Base-by-base conservation (phyloP, 2,888 invertebrate species). In the Apotomis betuletana region DNA sequence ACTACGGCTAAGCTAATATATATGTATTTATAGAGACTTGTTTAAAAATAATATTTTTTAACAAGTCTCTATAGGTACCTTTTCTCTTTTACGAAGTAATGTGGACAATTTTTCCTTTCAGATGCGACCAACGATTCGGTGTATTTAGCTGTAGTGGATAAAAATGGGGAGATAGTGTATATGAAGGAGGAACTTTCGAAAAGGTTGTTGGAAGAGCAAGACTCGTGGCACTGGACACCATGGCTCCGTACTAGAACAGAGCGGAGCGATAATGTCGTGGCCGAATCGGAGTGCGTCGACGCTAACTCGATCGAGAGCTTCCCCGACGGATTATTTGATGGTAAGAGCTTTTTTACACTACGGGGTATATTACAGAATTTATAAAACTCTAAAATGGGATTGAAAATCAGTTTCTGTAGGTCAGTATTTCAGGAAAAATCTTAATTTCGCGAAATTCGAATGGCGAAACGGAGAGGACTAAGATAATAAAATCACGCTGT, bases 281-380 rank as follows among this genome's bases (percentile, higher is more conserved):
- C 77, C 0, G 86, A 89, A 69, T 73, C 83, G 0, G 77, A 76
- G 0, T 88, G 89, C 62, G 38, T 80, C 2, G 41, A 71, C 0
- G 78, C 79, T 8, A 83, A 87, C 73, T 94, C 95, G 0, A 83
- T 92, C 6, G 92, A 94, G 0, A 95, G 95, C 76, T 96, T 96
- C 77, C 96, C 96, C 0, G 79, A 85, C 0, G 88, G 93, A 67
- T 75, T 89, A 13, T 90, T 94, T 74, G 85, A 85, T 64, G 91
- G 94, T 93, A 59, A 82, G 81, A 76, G 46, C 4, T 54, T 44
- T 6, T 36, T 27, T 27, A 27, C 27, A 27, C 27, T 27, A 27
- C n/a, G 27, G 27, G 27, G 27, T 27, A 27, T 27, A 27, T 27
- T 2, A 27, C 27, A 27, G 27, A 27, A 27, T 2, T 27, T 27